Conservation (phyloP, 2,888 invertebrate species). For the Amblyjoppa fuscipennis region DNA sequence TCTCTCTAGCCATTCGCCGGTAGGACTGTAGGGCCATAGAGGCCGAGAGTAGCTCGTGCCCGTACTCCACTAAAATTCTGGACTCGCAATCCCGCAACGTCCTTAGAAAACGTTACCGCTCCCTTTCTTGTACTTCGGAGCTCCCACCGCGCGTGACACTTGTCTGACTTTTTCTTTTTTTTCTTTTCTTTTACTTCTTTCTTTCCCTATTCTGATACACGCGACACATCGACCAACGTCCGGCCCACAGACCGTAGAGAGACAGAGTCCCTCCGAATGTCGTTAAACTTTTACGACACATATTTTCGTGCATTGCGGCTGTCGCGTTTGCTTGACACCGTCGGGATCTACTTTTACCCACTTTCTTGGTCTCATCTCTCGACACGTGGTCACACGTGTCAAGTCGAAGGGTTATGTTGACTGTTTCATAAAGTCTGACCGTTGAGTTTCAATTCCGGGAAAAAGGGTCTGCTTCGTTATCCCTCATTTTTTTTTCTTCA, state of each 20-base stretch:
- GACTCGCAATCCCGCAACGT: constrained; percentile 32
- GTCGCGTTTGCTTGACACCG: neutral
- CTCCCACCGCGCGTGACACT: constrained; percentile 52
- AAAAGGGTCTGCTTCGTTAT: neutral
- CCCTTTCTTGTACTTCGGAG: constrained; percentile 15
- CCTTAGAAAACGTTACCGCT: constrained; percentile 32
- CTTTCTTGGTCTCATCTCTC: neutral
- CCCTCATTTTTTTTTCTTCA: neutral
- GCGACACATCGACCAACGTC: constrained; percentile 50
- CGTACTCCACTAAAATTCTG: constrained; percentile 7
- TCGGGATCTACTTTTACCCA: neutral
- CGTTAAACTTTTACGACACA: constrained; percentile 63
- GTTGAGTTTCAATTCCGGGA: constrained; percentile 15
- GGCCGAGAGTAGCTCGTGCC: constrained; percentile 31
- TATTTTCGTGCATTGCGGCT: constrained; percentile 47
- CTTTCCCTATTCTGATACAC: constrained; percentile 45
- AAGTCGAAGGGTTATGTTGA: constrained; percentile 3
- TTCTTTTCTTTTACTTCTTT: constrained; percentile 45
- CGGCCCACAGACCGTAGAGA: constrained; percentile 25
- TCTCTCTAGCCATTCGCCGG: constrained; percentile 25
- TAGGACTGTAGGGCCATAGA: constrained; percentile 1
- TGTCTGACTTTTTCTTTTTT: constrained; percentile 32
- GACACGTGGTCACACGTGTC: constrained; percentile 41
- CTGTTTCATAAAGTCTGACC: constrained; percentile 14
- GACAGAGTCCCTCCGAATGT: constrained; percentile 37